These are phyloP conservation scores for Xanthia togata DNA, from an alignment of 2,888 invertebrate genomes.

Conservation along the genomic window DNA sequence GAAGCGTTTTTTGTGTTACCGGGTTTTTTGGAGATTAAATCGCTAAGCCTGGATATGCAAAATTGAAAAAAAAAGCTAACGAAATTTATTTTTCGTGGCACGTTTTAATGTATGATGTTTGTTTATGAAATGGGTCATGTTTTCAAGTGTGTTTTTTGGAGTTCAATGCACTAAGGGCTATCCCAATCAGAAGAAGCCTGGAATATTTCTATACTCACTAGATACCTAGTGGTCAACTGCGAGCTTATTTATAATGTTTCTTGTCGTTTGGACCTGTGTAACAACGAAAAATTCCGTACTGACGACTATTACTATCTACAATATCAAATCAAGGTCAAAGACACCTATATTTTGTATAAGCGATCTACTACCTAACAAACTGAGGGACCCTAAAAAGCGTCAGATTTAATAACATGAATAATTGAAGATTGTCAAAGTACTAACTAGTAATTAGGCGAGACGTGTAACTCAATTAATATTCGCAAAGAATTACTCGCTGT, in stretches of 20 bases:
- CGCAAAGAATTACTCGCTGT: conserved; percentile 50
- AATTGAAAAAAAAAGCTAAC: conserved; percentile 68
- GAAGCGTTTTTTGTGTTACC: conserved; percentile 60
- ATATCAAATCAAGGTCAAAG: neutral
- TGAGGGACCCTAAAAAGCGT: conserved; percentile 18
- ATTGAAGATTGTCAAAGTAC: conserved; percentile 50
- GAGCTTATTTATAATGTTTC: neutral
- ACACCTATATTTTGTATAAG: neutral
- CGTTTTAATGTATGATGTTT: conserved; percentile 50
- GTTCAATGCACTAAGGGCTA: neutral
- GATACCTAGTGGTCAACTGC: neutral
- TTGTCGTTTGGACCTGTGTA: neutral
- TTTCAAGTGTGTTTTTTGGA: neutral
- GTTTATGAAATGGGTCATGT: conserved; percentile 27
- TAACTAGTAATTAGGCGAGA: conserved; percentile 54
- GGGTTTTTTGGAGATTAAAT: conserved; percentile 70
- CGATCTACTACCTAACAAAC: neutral
- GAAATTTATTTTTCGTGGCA: conserved; percentile 50
- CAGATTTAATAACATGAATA: conserved; percentile 52
- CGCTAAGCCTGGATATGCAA: conserved; percentile 71
- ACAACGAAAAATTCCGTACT: neutral
- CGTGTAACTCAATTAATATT: conserved; percentile 58
- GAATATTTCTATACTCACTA: neutral
- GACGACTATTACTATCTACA: neutral
- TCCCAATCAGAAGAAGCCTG: neutral